phyloP scores from a whole-genome alignment of 2,888 invertebrate species.

The Celastrina argiolus region DNA sequence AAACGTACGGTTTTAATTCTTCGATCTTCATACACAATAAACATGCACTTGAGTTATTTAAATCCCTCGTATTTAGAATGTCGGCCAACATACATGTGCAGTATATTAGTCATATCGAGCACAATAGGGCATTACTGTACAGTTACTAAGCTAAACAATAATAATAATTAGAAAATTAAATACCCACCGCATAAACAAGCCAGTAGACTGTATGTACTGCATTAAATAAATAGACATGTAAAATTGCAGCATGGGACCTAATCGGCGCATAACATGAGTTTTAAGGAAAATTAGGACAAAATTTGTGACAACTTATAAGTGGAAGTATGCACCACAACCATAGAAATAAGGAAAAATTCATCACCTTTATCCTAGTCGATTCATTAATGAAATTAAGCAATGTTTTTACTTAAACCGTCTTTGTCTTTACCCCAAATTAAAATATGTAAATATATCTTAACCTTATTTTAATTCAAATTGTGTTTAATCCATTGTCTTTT shows the following conservation, averaged over 20 bases:
- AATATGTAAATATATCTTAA: conserved; percentile 15
- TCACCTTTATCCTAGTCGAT: neutral
- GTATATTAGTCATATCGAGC: neutral
- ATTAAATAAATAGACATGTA: neutral
- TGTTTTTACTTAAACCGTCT: neutral
- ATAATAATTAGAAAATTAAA: neutral
- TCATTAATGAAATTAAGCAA: neutral
- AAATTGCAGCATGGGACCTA: neutral
- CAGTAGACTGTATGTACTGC: neutral
- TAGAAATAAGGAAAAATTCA: neutral
- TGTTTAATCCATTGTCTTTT: neutral
- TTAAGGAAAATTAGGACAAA: neutral
- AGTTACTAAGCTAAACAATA: neutral
- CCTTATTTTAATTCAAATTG: neutral
- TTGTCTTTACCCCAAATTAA: neutral
- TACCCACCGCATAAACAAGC: neutral
- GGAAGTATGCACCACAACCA: neutral
- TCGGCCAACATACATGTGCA: neutral
- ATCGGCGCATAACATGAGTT: neutral
- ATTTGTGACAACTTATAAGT: no score
- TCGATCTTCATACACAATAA: neutral
- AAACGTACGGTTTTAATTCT: neutral
- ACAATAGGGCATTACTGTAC: neutral
- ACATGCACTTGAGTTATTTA: neutral
- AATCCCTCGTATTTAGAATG: neutral